phyloP scores from a whole-genome alignment of 2,888 invertebrate species.

The Synergus japonicus region DNA sequence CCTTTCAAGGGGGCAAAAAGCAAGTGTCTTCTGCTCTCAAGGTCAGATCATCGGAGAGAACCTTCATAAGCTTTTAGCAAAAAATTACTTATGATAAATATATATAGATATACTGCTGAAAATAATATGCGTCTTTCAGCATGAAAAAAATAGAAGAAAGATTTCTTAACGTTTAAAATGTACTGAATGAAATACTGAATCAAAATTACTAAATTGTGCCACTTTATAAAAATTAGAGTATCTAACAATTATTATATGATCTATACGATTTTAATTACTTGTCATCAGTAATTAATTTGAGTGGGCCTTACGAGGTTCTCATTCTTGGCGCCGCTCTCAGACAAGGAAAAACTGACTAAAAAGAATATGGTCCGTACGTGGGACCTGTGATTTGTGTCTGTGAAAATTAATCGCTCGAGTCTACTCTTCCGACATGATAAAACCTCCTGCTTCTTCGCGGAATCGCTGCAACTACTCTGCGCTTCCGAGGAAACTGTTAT shows the following conservation, averaged over 20 bases:
- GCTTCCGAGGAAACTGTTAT: constrained; percentile 57
- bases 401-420: constrained; percentile 61
- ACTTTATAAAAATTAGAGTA: not conserved
- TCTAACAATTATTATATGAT: not conserved
- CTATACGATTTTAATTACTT: not conserved
- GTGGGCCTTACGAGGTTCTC: not conserved
- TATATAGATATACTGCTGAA: no score
- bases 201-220: not conserved
- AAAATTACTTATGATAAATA: not conserved
- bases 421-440: constrained; percentile 51
- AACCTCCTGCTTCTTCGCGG: constrained; percentile 57
- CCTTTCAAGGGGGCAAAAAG: not conserved
- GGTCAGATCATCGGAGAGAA: not conserved
- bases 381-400: constrained; percentile 58
- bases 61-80: not conserved
- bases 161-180: not conserved
- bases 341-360: constrained; percentile 24
- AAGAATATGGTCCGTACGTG: constrained; percentile 39
- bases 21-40: not conserved
- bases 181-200: not conserved
- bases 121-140: no score
- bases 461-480: constrained; percentile 64
- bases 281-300: not conserved
- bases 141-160: no score
- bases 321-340: constrained; percentile 10